phyloP scores from a whole-genome alignment of 2,113 vertebrate genomes.

The Lonchura striata region DNA sequence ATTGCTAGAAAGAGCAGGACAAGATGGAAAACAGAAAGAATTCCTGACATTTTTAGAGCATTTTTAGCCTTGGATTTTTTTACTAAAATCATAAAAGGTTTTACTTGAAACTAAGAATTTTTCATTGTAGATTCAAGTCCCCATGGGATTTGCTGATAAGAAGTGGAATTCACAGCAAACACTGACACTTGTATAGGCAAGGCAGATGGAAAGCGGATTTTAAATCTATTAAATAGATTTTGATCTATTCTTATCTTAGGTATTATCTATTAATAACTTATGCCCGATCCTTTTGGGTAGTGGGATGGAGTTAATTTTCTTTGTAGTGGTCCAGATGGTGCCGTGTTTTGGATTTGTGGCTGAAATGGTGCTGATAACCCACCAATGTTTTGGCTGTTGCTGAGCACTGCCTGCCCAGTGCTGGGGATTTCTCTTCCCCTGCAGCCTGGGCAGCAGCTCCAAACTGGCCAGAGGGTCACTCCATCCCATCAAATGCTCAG shows the following conservation, averaged over 20 bases:
- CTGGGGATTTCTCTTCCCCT: not conserved
- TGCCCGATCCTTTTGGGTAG: not conserved
- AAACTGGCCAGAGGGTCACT: fast-evolving
- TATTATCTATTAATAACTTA: conserved; percentile 28
- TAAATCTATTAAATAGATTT: not conserved
- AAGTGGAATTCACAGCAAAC: not conserved
- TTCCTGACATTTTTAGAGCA: not conserved
- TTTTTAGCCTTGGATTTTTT: not conserved
- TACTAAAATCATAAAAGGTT: not conserved
- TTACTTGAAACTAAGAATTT: not conserved
- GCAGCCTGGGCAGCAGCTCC: not conserved
- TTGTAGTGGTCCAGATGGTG: not conserved
- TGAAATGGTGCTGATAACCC: not conserved
- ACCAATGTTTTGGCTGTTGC: not conserved
- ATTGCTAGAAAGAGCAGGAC: not conserved
- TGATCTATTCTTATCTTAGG: not conserved
- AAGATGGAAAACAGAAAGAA: not conserved
- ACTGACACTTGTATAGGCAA: not conserved
- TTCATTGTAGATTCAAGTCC: not conserved
- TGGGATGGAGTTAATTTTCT: not conserved
- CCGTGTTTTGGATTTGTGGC: not conserved
- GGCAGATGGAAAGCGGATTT: conserved; percentile 38
- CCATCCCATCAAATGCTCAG: not conserved
- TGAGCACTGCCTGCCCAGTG: not conserved
- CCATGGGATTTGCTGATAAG: not conserved